These are phyloP conservation scores for Drosophila infuscata DNA, from an alignment of 2,888 invertebrate species.

Conservation along the genomic window DNA sequence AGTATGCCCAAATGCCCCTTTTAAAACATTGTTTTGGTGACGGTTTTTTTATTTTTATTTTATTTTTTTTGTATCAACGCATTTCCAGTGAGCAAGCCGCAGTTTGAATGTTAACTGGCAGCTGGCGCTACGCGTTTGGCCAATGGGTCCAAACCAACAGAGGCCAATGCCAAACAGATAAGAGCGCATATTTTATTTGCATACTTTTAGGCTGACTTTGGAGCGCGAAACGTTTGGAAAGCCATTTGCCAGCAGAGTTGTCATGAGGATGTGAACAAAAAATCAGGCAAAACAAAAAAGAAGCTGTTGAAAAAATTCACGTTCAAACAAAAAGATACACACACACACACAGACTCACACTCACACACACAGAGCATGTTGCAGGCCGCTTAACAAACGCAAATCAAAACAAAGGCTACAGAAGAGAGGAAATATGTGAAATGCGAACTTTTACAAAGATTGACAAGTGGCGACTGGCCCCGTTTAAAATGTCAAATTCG, in stretches of 20 bases:
- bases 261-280: slow-evolving; percentile 51
- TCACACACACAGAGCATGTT: slow-evolving; percentile 18
- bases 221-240: slow-evolving; percentile 61
- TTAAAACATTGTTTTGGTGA: slow-evolving; percentile 71
- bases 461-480: slow-evolving; percentile 79
- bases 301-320: slow-evolving; percentile 17
- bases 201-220: slow-evolving; percentile 78
- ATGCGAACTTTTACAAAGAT: slow-evolving; percentile 77
- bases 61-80: slow-evolving; percentile 17
- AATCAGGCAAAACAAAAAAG: slow-evolving; percentile 29
- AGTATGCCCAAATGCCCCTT: slow-evolving; percentile 73
- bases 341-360: slow-evolving; percentile 15
- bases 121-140: slow-evolving; percentile 33
- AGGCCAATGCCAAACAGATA: slow-evolving; percentile 79
- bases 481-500: slow-evolving; percentile 80
- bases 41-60: slow-evolving; percentile 39
- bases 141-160: slow-evolving; percentile 56
- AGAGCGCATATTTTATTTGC: slow-evolving; percentile 79
- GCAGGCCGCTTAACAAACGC: slow-evolving; percentile 47
- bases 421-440: slow-evolving; percentile 70
- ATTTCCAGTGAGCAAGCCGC: slow-evolving; percentile 24
- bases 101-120: slow-evolving; percentile 36
- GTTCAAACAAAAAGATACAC: slow-evolving; percentile 16
- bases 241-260: slow-evolving; percentile 70
- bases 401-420: slow-evolving; percentile 62